Evolutionary conservation across 2,113 vertebrate species (phyloP).

Genomic region (Indicator maculatus): DNA sequence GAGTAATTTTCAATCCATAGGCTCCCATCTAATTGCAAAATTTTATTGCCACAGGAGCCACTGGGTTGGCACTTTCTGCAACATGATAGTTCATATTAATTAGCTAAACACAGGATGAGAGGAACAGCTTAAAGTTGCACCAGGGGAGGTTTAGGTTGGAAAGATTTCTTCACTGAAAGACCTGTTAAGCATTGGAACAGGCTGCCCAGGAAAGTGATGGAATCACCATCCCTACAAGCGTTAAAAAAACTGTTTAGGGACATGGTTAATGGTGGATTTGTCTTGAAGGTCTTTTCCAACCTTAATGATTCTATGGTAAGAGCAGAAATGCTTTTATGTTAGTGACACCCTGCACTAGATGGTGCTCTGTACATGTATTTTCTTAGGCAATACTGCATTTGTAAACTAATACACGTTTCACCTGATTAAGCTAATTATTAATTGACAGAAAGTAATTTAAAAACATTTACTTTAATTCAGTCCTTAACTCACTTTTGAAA

Average conservation of each 20-base stretch:
- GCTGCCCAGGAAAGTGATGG: too few relatives aligned
- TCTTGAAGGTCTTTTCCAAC: too few relatives aligned
- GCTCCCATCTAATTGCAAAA: neutral
- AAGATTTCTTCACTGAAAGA: too few relatives aligned
- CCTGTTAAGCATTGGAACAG: too few relatives aligned
- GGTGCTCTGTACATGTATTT: constrained; percentile 23
- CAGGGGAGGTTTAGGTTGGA: too few relatives aligned
- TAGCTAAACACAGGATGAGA: neutral
- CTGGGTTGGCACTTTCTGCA: neutral
- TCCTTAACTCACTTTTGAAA: neutral
- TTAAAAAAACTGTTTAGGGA: too few relatives aligned
- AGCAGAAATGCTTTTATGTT: neutral
- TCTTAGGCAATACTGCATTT: neutral
- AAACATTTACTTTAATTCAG: neutral
- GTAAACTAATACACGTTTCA: neutral
- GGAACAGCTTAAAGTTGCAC: too few relatives aligned
- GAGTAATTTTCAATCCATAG: neutral
- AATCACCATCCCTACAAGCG: too few relatives aligned
- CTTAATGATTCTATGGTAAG: neutral
- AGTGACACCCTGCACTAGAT: constrained; percentile 28
- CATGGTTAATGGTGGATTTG: too few relatives aligned
- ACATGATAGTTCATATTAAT: neutral
- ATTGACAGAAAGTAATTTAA: neutral
- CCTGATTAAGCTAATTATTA: neutral
- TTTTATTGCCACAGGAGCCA: neutral